Base-by-base conservation (phyloP, 1,140 invertebrate species). In the Pachypsylla venusta region DNA sequence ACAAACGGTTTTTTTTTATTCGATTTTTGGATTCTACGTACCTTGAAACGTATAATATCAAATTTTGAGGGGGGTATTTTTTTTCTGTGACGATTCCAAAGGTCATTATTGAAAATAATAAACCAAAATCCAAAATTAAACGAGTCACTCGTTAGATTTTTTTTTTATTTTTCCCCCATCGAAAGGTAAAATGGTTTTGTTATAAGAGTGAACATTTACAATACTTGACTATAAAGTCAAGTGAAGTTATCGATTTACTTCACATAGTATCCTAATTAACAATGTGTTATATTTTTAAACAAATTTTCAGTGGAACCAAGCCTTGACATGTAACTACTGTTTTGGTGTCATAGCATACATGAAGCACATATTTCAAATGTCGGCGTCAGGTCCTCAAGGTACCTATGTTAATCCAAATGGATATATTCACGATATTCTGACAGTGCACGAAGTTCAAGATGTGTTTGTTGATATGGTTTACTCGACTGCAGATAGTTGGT, bases 351-450 rank as follows among this genome's bases (percentile, higher is more conserved):
- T 91, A 42, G 82, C 82, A 14, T 74, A 79, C 61, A 83, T 81
- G 53, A 76, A 73, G 2, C 77, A 89, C 64, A 77, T 89, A 30
- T 87, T 93, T 70, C 80, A 83, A 39, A 88, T 92, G 85, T 84
- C 85, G 14, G 77, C 79, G 59, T 83, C 88, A 68, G 88, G 88
- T 0, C 80, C 86, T 0, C 81, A 88, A 69, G 81, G 80, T 35
- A 84, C 86, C 40, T 93, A 86, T 68, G 85, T 87, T 13, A 93
- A 93, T 75, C 80, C 83, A 54, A 74, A 74, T 62, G 89, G 89
- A 28, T 75, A 82, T 67, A 81, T 90, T 56, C 85, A 89, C 69
- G 89, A 92, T 69, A 89, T 84, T 1, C 71, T 91, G 13, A 92
- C 88, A 10, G 75, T 90, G 0, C 75, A 77, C 63, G 75, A 79